These are phyloP conservation scores for Tetragnatha montana DNA, from an alignment of 2,888 invertebrate genomes.

Conservation along the genomic window DNA sequence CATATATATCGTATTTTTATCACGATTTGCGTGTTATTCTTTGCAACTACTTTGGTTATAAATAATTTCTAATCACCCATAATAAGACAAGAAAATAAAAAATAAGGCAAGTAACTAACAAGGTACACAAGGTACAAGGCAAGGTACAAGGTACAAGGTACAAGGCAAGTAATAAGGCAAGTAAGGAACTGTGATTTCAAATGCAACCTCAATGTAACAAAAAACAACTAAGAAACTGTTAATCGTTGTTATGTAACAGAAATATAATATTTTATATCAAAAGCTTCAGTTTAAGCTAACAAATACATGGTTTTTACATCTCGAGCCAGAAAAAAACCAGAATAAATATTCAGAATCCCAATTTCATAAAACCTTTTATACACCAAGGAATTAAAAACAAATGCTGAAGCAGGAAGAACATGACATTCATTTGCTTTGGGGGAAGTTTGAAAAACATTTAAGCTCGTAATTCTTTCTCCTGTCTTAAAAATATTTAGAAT, in stretches of 20 bases:
- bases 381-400: background rate
- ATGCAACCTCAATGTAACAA: too few species aligned
- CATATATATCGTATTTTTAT: too few species aligned
- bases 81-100: too few species aligned
- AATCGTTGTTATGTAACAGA: background rate
- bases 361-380: background rate
- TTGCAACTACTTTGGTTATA: background rate
- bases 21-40: too few species aligned
- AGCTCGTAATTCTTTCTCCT: background rate
- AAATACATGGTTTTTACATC: background rate
- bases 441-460: background rate
- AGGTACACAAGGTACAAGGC: too few species aligned
- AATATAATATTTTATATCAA: background rate
- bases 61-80: background rate
- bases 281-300: background rate
- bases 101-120: too few species aligned
- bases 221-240: background rate
- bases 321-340: background rate
- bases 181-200: too few species aligned
- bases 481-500: constrained; percentile 2
- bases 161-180: too few species aligned
- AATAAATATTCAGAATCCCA: background rate
- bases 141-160: too few species aligned
- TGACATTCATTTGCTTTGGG: constrained; percentile 4
- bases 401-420: background rate